Evolutionary conservation across 2,797 vertebrate genomes (phyloP).

Genomic region (Rhinatrema bivittatum): DNA sequence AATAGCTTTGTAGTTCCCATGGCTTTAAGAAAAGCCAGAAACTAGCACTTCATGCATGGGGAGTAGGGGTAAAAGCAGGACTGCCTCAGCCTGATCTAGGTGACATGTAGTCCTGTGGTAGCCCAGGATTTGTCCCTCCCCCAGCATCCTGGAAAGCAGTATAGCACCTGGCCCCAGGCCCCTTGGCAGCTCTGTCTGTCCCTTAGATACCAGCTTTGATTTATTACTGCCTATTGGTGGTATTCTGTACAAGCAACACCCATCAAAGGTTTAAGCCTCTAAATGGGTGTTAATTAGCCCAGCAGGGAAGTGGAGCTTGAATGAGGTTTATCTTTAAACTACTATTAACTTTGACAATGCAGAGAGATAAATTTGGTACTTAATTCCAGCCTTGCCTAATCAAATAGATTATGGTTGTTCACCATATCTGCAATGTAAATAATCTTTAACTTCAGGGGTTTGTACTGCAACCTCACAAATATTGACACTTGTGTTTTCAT

Average conservation of each 20-base stretch:
- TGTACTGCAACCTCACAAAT: rapidly evolving
- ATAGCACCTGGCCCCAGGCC: conserved; percentile 20
- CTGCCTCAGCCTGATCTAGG: no score
- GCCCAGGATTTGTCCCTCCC: conserved; percentile 24
- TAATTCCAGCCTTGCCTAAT: conserved; percentile 30
- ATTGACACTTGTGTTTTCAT: rapidly evolving
- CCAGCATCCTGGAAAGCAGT: not conserved
- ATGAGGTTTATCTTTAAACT: conserved; percentile 46
- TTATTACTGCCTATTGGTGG: conserved; percentile 25
- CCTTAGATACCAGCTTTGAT: conserved; percentile 23
- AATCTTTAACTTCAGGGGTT: conserved; percentile 10
- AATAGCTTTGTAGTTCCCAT: no score
- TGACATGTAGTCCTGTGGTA: no score
- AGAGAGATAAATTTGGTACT: conserved; percentile 38
- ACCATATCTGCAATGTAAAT: conserved; percentile 30
- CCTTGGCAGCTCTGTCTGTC: rapidly evolving
- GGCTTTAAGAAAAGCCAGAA: no score
- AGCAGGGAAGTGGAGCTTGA: conserved; percentile 42
- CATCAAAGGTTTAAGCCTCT: conserved; percentile 45
- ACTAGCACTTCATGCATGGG: no score
- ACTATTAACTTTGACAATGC: conserved; percentile 43
- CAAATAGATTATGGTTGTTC: conserved; percentile 30
- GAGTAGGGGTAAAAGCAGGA: no score
- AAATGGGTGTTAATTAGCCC: conserved; percentile 52
- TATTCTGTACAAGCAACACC: conserved; percentile 36